Conservation (phyloP, 2,888 invertebrate species). For the Nasonia oneida region DNA sequence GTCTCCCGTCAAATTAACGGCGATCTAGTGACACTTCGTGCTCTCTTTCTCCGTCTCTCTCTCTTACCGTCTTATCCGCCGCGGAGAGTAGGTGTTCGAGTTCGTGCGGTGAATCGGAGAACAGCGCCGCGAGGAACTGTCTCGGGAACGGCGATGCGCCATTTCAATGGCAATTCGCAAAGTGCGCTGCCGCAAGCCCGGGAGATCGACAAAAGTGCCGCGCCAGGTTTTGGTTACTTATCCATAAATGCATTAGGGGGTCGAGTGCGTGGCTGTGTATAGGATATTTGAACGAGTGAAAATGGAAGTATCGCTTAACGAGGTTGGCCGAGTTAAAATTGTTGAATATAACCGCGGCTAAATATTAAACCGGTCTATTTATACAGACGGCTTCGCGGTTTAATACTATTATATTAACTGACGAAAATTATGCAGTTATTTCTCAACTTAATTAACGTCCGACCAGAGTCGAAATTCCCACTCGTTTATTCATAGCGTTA, state of each 20-base stretch:
- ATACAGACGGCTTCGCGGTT: too few relatives aligned
- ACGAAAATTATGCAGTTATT: too few relatives aligned
- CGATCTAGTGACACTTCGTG: constrained; percentile 60
- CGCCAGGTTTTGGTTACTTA: constrained; percentile 43
- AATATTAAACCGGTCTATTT: too few relatives aligned
- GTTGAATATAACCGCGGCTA: too few relatives aligned
- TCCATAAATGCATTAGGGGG: constrained; percentile 49
- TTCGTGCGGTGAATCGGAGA: constrained; percentile 55
- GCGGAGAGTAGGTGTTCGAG: not conserved
- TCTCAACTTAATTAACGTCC: too few relatives aligned
- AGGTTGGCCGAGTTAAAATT: not conserved
- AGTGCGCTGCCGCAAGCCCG: constrained; percentile 28
- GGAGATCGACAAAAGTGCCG: constrained; percentile 21
- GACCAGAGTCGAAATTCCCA: too few relatives aligned
- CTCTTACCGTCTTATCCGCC: not conserved
- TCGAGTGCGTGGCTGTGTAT: not conserved
- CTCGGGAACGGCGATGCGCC: constrained; percentile 17
- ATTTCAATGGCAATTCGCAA: constrained; percentile 59
- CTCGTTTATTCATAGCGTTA: not conserved
- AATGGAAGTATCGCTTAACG: not conserved
- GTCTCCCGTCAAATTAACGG: constrained; percentile 63
- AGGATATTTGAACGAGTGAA: not conserved
- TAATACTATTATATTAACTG: too few relatives aligned
- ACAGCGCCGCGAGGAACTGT: constrained; percentile 28
- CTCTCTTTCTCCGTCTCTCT: not conserved